Evolutionary conservation across 1,140 invertebrate species (phyloP), one percentile per base, ranked within the genome.

Genomic region (Papilio polyxenes): DNA sequence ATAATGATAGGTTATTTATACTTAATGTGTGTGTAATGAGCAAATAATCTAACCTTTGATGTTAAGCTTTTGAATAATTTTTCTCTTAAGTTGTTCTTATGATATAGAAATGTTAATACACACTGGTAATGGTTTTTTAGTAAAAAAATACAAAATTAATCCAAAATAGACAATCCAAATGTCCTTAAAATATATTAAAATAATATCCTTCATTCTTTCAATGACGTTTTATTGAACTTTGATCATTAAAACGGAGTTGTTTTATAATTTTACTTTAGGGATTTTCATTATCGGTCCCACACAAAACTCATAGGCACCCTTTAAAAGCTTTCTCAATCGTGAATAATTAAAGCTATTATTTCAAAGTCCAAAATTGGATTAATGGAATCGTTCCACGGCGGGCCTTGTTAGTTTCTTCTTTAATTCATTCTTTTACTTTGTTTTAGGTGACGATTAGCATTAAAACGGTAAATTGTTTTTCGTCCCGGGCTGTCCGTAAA

Each of bases 301-400:
- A 87, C 85, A 88, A 90, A 92, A 85, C 65, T 89, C 86, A 89
- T 91, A 88, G 86, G 87, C 87, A 88, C 86, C 81, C 79, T 82
- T 83, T 88, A 89, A 92, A 92, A 90, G 90, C 89, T 91, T 90
- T 89, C 87, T 89, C 88, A 87, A 90, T 90, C 87, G 88, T 92
- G 91, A 91, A 93, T 92, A 91, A 92, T 93, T 92, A 90, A 92
- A 89, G 81, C 88, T 90, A 91, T 92, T 92, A 92, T 90, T 90
- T 87, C 83, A 49, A 87, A 91, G 84, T 90, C 88, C 82, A 72
- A 89, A 90, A 90, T 89, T 90, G 87, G 86, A 90, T 91, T 91
- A 92, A 89, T 91, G 84, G 90, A 92, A 92, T 91, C 86, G 85
- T 89, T 86, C 82, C 84, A 82, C 81, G 84, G 56, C 48, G 80